phyloP scores from a whole-genome alignment of 2,113 vertebrate genomes.

The Pantherophis guttatus region DNA sequence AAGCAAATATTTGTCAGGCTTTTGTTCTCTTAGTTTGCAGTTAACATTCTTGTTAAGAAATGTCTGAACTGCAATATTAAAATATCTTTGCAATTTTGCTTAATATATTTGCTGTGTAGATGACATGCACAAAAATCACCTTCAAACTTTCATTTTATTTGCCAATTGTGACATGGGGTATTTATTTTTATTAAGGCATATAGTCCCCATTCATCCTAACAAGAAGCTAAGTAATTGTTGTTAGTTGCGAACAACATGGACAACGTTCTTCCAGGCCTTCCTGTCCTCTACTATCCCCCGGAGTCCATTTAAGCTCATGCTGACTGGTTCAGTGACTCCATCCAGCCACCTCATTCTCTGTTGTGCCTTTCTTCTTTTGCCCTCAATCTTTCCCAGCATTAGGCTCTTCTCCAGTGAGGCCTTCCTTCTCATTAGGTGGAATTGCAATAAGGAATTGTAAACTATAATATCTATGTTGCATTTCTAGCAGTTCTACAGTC shows the following conservation, averaged over 20 bases:
- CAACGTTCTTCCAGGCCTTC: no score
- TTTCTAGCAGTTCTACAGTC: neutral
- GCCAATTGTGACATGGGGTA: neutral
- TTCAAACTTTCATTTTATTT: neutral
- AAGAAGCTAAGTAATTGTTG: neutral
- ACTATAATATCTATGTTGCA: constrained; percentile 23
- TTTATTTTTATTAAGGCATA: neutral
- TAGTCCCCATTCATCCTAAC: neutral
- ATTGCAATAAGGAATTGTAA: neutral
- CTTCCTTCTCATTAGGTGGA: no score
- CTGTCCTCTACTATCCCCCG: no score
- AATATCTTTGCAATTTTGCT: neutral
- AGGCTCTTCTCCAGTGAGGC: no score
- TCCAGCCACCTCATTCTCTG: no score
- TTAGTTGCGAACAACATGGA: no score
- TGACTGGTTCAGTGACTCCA: no score
- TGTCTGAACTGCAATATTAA: neutral
- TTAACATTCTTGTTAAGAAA: neutral
- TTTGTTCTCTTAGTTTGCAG: neutral
- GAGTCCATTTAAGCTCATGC: no score
- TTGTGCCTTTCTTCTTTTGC: no score
- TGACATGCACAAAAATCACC: constrained; percentile 6
- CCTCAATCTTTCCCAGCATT: no score
- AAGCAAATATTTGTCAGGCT: accelerated
- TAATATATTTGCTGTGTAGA: constrained; percentile 9